phyloP scores from a whole-genome alignment of 2,888 invertebrate species.

The Caenorhabditis parvicauda region DNA sequence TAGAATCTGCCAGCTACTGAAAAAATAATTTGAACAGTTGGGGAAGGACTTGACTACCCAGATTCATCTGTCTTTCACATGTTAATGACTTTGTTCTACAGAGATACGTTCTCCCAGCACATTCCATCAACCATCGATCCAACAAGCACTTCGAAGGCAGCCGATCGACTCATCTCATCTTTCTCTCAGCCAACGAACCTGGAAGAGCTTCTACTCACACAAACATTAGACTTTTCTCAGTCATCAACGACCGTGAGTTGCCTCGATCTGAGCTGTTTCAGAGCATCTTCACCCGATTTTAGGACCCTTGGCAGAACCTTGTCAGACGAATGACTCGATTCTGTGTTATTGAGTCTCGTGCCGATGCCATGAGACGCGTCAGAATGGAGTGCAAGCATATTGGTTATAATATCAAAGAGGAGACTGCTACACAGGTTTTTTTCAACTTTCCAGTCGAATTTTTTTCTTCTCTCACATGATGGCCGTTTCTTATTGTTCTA shows the following conservation, averaged over 20 bases:
- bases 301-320: constrained; percentile 76
- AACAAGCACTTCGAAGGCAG: too few species aligned
- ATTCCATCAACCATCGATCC: too few species aligned
- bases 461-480: too few species aligned
- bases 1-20: too few species aligned
- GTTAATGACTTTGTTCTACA: too few species aligned
- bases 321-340: constrained; percentile 90
- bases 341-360: constrained; percentile 75
- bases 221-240: constrained; percentile 35
- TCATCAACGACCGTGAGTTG: not conserved
- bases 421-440: not conserved
- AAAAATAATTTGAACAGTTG: too few species aligned
- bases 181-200: constrained; percentile 84
- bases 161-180: too few species aligned
- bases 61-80: too few species aligned
- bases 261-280: not conserved
- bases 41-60: too few species aligned
- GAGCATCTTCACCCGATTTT: constrained; percentile 1
- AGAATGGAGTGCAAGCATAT: constrained; percentile 16
- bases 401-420: constrained; percentile 4
- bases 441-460: too few species aligned
- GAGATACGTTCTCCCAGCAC: too few species aligned
- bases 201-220: constrained; percentile 75
- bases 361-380: constrained; percentile 11
- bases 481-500: too few species aligned